A percentile compares a stretch with the other conserved stretches of the same genome.
phyloP scores from a whole-genome alignment of 2,888 invertebrate species.

The Thecophora atra region DNA sequence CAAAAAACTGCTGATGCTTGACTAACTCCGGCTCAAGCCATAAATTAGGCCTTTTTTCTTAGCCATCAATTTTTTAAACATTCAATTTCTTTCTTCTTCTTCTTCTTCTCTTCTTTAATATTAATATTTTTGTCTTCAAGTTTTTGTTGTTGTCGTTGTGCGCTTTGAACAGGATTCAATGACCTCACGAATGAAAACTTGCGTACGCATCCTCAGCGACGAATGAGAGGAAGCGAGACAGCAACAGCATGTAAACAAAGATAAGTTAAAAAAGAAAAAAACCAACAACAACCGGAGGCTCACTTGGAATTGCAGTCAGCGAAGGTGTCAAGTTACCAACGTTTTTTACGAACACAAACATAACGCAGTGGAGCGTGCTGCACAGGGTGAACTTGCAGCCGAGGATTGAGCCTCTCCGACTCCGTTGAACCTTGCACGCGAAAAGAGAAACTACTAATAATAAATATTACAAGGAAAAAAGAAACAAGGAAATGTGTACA shows the following conservation, averaged over 20 bases:
- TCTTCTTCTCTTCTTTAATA: background rate
- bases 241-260: constrained; percentile 7
- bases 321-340: constrained; percentile 51
- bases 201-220: constrained; percentile 31
- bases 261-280: constrained; percentile 2
- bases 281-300: background rate
- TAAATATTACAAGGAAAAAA: too few relatives aligned
- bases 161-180: constrained; percentile 34
- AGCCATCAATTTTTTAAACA: background rate
- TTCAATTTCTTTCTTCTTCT: too few relatives aligned
- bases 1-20: constrained; percentile 17
- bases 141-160: background rate
- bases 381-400: background rate
- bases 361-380: background rate
- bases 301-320: constrained; percentile 17
- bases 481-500: background rate
- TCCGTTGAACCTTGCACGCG: background rate
- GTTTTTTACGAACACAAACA: too few relatives aligned
- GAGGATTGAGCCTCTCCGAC: background rate
- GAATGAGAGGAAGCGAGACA: background rate
- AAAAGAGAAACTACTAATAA: background rate
- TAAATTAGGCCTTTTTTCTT: constrained; percentile 26
- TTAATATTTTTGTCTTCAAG: background rate
- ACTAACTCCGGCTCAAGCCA: constrained; percentile 24
- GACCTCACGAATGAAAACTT: constrained; percentile 25